These are phyloP conservation scores for Myrmophylax atrothorax DNA, from an alignment of 2,113 vertebrate genomes.

Conservation along the genomic window DNA sequence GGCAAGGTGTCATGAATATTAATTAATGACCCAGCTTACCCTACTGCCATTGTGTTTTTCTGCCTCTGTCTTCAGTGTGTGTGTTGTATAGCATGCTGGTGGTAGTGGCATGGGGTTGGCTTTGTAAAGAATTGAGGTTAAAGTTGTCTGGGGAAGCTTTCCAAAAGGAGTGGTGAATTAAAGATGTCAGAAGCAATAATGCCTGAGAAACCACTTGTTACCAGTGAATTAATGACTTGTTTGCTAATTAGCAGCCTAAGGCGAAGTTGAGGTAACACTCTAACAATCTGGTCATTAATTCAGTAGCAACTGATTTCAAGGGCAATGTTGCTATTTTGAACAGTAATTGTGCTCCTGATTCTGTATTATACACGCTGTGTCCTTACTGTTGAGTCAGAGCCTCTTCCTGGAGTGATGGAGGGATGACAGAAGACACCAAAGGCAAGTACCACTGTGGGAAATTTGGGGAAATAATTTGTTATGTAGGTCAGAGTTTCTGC, in stretches of 20 bases:
- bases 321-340: constrained; percentile 58
- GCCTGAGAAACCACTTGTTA: constrained; percentile 65
- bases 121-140: not conserved
- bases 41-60: not conserved
- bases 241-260: constrained; percentile 69
- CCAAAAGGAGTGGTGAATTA: constrained; percentile 31
- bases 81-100: not conserved
- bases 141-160: constrained; percentile 33
- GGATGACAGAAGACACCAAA: not conserved
- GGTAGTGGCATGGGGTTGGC: not conserved
- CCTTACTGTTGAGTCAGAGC: not conserved
- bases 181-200: constrained; percentile 53
- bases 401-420: not conserved
- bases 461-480: not conserved
- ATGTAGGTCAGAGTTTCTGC: not conserved
- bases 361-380: not conserved
- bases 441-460: not conserved
- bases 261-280: constrained; percentile 47
- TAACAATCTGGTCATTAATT: constrained; percentile 67
- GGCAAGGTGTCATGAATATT: not conserved
- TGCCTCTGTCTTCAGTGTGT: not conserved
- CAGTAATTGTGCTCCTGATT: constrained; percentile 48
- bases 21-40: not conserved
- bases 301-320: constrained; percentile 60
- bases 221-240: constrained; percentile 68